phyloP scores from a whole-genome alignment of 64 coral and sea anemone species.

The Exaiptasia diaphana region DNA sequence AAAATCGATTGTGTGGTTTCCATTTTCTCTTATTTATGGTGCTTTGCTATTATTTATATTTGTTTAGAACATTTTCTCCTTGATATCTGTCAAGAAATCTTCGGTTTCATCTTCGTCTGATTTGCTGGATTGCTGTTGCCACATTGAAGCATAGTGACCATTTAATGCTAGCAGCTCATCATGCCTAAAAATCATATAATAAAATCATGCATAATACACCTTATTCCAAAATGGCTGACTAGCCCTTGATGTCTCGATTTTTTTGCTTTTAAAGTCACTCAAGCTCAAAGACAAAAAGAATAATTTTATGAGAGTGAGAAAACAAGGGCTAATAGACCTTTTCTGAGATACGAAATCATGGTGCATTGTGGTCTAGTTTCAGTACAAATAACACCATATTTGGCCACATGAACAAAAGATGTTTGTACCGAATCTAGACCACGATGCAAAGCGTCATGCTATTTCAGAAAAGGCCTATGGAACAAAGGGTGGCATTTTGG shows the following conservation, averaged over 20 bases:
- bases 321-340: neutral
- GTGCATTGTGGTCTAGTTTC: neutral
- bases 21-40: no score
- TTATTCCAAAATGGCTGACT: neutral
- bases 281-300: no score
- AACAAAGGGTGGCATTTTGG: no score
- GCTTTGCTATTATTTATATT: no score
- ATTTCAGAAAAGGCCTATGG: no score
- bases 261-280: neutral
- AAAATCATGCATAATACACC: neutral
- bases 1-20: no score
- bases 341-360: neutral
- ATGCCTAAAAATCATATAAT: slow-evolving; percentile 29
- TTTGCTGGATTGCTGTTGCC: slow-evolving; percentile 59
- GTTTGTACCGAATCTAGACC: no score
- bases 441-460: no score
- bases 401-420: no score
- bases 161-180: slow-evolving; percentile 54
- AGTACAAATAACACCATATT: no score
- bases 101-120: slow-evolving; percentile 20
- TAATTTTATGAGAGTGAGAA: neutral
- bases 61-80: no score
- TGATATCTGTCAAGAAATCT: no score
- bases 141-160: slow-evolving; percentile 63
- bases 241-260: neutral